These are phyloP conservation scores for Bucorvus abyssinicus DNA, from an alignment of 2,797 vertebrate species.

Conservation along the genomic window DNA sequence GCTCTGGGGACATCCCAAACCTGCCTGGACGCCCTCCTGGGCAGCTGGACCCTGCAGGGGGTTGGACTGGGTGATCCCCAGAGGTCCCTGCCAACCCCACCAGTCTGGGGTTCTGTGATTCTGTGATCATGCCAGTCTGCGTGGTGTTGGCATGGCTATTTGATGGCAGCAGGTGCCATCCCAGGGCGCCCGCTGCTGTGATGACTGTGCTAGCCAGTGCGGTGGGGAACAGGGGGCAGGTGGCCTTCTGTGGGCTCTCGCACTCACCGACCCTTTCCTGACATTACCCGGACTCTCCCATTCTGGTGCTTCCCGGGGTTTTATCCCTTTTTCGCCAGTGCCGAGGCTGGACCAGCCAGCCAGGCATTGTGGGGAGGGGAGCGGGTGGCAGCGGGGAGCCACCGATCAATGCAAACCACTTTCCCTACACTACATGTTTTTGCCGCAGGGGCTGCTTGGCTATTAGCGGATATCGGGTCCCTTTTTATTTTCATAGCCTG, in stretches of 20 bases:
- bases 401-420: slow-evolving; percentile 44
- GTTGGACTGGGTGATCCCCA: too few species aligned
- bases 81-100: too few species aligned
- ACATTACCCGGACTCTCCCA: accelerated
- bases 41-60: too few species aligned
- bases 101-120: too few species aligned
- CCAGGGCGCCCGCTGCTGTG: accelerated
- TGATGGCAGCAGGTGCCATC: background rate
- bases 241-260: background rate
- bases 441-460: slow-evolving; percentile 10
- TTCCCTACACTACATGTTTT: background rate
- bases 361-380: accelerated
- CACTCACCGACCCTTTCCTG: background rate
- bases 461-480: slow-evolving; percentile 19
- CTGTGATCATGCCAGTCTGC: too few species aligned
- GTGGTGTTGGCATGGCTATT: background rate
- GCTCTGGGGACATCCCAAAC: too few species aligned
- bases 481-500: slow-evolving; percentile 49
- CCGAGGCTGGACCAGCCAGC: background rate
- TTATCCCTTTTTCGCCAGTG: background rate
- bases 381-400: background rate
- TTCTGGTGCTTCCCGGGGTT: background rate
- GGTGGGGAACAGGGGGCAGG: background rate
- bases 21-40: too few species aligned
- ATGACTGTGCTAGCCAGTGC: background rate